Evolutionary conservation across 1,140 invertebrate genomes (phyloP).

Genomic region (Drosophila baimaii): DNA sequence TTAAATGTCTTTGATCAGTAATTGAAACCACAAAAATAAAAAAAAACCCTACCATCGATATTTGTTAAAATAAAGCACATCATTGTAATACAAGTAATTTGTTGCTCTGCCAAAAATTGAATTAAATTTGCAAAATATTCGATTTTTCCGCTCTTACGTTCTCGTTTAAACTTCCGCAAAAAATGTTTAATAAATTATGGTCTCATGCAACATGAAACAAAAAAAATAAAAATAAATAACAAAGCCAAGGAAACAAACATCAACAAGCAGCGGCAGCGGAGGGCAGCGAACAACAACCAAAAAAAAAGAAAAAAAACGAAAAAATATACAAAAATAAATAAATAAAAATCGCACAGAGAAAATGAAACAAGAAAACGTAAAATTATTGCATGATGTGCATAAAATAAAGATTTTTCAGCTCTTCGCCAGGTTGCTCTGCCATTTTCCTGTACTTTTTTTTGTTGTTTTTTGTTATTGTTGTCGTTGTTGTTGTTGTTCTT

Average conservation of each 20-base stretch:
- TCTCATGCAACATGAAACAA: conserved; percentile 21
- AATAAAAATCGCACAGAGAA: conserved; percentile 17
- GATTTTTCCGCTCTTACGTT: conserved; percentile 11
- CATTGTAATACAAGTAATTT: background rate
- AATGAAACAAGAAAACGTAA: conserved; percentile 35
- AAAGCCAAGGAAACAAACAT: conserved; percentile 47
- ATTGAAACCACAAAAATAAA: conserved; percentile 1
- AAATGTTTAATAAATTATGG: conserved; percentile 72
- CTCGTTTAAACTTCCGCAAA: conserved; percentile 54
- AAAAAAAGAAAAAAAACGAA: too few species aligned
- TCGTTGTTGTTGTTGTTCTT: conserved; percentile 10
- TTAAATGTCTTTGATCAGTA: background rate
- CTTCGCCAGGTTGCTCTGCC: conserved; percentile 36
- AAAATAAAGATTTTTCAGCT: conserved; percentile 69
- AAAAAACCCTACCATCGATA: too few species aligned
- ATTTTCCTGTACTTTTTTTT: conserved; percentile 2
- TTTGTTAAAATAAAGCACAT: background rate
- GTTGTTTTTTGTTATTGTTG: background rate
- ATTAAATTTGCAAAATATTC: conserved; percentile 17
- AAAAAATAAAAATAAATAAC: conserved; percentile 24
- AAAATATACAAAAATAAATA: conserved; percentile 10
- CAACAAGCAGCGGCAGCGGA: conserved; percentile 8
- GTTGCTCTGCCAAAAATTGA: background rate
- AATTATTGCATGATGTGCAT: conserved; percentile 50
- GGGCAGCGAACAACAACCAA: too few species aligned